Percentiles rank a stretch among this genome's conserved stretches.
phyloP scores from a whole-genome alignment of 2,113 vertebrate genomes.

The Leptobrachium leishanense region DNA sequence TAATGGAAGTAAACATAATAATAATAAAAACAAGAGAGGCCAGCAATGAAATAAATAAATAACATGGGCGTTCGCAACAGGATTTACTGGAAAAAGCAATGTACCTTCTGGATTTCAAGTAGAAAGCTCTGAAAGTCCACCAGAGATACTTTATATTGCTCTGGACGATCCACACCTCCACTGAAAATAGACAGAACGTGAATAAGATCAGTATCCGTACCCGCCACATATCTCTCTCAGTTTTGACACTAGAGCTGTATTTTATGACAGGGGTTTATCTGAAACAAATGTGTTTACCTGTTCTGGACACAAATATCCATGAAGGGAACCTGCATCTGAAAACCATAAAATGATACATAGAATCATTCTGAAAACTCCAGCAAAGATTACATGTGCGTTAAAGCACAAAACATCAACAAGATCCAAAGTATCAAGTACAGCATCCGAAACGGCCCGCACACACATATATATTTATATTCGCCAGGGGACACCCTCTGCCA shows the following conservation, averaged over 20 bases:
- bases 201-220: too few species aligned
- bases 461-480: too few species aligned
- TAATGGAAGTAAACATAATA: not conserved
- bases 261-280: not conserved
- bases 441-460: too few species aligned
- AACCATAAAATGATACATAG: not conserved
- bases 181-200: slow-evolving; percentile 57
- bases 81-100: not conserved
- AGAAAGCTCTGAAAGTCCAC: slow-evolving; percentile 89
- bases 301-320: not conserved
- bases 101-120: slow-evolving; percentile 86
- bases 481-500: too few species aligned
- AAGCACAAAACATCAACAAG: too few species aligned
- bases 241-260: too few species aligned
- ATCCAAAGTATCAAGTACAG: too few species aligned
- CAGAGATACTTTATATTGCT: slow-evolving; percentile 78
- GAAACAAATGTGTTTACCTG: not conserved
- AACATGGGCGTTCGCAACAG: not conserved
- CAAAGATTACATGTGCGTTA: too few species aligned
- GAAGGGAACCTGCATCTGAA: not conserved
- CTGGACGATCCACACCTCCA: slow-evolving; percentile 74
- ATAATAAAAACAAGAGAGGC: not conserved
- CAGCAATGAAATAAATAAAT: not conserved
- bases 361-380: not conserved
- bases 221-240: too few species aligned